These are phyloP conservation scores for Abscondita cerata DNA, from an alignment of 2,888 invertebrate genomes.

Conservation along the genomic window DNA sequence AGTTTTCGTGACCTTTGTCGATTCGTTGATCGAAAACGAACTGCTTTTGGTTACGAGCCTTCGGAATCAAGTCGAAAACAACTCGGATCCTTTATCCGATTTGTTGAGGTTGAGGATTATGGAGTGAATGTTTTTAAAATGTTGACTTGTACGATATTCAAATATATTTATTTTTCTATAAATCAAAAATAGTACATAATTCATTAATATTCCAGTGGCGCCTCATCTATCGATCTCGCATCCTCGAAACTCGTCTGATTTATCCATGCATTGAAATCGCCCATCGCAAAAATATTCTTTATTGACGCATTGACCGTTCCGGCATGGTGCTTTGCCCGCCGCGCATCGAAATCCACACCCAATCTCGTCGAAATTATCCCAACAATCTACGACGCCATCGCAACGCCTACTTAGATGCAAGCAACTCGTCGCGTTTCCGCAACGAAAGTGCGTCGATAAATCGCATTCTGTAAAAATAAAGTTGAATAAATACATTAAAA, in stretches of 20 bases:
- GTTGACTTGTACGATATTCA: too few species aligned
- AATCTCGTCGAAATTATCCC: constrained; percentile 78
- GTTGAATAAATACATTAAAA: constrained; percentile 38
- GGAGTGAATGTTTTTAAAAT: too few species aligned
- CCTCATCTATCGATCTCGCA: constrained; percentile 17
- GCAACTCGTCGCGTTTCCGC: constrained; percentile 77
- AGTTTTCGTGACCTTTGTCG: constrained; percentile 44
- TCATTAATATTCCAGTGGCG: too few species aligned
- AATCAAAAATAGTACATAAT: too few species aligned
- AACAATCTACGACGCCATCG: constrained; percentile 77
- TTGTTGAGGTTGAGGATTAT: too few species aligned
- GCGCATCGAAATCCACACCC: constrained; percentile 66
- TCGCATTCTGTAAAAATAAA: constrained; percentile 67
- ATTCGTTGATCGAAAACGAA: constrained; percentile 61
- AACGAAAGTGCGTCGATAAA: constrained; percentile 72
- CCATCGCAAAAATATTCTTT: constrained; percentile 68
- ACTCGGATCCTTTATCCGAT: too few species aligned
- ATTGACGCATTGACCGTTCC: constrained; percentile 68
- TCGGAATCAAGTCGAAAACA: constrained; percentile 73
- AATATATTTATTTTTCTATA: too few species aligned
- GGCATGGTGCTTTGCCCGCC: constrained; percentile 58
- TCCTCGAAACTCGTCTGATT: constrained; percentile 67
- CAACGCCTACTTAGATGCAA: constrained; percentile 72
- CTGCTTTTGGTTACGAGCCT: constrained; percentile 67
- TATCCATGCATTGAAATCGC: constrained; percentile 76